A percentile compares a stretch with the other conserved stretches of the same genome.
These are phyloP conservation scores for Erebia aethiops DNA, from an alignment of 2,888 invertebrate genomes.

Conservation along the genomic window DNA sequence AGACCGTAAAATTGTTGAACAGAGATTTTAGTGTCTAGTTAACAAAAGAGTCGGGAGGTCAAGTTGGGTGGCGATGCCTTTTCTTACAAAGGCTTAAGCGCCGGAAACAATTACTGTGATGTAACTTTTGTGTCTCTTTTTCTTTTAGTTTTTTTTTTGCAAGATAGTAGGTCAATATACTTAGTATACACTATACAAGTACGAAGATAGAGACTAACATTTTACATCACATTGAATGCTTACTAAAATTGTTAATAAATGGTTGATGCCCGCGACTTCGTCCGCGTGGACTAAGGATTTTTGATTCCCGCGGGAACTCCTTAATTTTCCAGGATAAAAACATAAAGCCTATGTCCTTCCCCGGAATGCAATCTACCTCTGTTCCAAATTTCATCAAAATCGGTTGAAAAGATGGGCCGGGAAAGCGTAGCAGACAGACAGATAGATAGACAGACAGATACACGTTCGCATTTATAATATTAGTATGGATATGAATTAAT, in stretches of 20 bases:
- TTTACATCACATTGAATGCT: too few relatives aligned
- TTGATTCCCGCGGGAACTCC: too few relatives aligned
- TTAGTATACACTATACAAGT: background rate
- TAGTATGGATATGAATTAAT: background rate
- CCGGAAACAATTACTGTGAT: constrained; percentile 32
- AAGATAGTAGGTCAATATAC: constrained; percentile 10
- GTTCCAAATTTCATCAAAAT: too few relatives aligned
- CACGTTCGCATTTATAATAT: background rate
- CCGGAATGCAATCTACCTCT: too few relatives aligned
- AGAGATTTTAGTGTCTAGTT: constrained; percentile 12
- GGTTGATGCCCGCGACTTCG: too few relatives aligned
- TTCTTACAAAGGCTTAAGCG: constrained; percentile 22
- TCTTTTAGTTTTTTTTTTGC: constrained; percentile 8
- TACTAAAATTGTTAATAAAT: background rate
- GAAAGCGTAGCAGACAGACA: too few relatives aligned
- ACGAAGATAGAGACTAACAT: background rate
- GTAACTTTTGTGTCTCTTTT: constrained; percentile 27
- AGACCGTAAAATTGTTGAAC: constrained; percentile 10
- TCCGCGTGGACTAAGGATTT: too few relatives aligned
- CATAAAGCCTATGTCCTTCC: too few relatives aligned
- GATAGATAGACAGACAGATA: too few relatives aligned
- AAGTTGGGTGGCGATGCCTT: constrained; percentile 22
- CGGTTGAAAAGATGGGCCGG: too few relatives aligned
- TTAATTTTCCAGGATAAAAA: too few relatives aligned
- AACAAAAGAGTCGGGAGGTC: constrained; percentile 29